These are phyloP conservation scores for Halcyon smyrnensis DNA, from an alignment of 2,797 vertebrate genomes.

Conservation along the genomic window DNA sequence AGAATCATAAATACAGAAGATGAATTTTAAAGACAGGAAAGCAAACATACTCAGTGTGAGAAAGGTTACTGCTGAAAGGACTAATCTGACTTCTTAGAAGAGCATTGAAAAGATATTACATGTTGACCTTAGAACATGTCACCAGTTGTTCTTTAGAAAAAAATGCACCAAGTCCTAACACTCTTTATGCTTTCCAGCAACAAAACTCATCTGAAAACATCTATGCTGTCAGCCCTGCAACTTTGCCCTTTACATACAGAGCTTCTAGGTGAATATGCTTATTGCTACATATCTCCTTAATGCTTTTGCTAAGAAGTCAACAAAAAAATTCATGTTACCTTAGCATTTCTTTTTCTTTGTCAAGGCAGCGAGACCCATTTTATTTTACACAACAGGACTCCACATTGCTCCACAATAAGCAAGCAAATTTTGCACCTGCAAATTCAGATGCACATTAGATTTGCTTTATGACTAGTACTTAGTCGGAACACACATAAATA, in stretches of 20 bases:
- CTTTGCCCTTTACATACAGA: conserved; percentile 54
- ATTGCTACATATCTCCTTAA: neutral
- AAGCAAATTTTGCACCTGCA: neutral
- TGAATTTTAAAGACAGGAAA: conserved; percentile 70
- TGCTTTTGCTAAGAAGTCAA: conserved; percentile 6
- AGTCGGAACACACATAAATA: neutral
- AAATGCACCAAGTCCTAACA: conserved; percentile 17
- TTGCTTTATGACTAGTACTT: neutral
- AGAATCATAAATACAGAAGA: conserved; percentile 67
- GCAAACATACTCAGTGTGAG: conserved; percentile 55
- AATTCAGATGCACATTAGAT: neutral
- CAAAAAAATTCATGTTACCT: neutral
- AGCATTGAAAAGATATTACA: conserved; percentile 12
- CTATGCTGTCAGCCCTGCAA: conserved; percentile 37
- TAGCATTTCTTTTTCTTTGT: neutral
- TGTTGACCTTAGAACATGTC: conserved; percentile 32
- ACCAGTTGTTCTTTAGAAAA: conserved; percentile 21
- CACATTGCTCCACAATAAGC: neutral
- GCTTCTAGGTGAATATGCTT: neutral
- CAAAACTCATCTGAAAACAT: conserved; percentile 46
- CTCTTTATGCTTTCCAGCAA: conserved; percentile 1
- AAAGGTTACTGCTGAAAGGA: conserved; percentile 67
- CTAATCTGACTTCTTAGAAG: conserved; percentile 42
- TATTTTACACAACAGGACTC: neutral
- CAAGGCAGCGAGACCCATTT: neutral